These are phyloP conservation scores for Struthio camelus DNA, from an alignment of 2,113 vertebrate genomes.

Conservation along the genomic window DNA sequence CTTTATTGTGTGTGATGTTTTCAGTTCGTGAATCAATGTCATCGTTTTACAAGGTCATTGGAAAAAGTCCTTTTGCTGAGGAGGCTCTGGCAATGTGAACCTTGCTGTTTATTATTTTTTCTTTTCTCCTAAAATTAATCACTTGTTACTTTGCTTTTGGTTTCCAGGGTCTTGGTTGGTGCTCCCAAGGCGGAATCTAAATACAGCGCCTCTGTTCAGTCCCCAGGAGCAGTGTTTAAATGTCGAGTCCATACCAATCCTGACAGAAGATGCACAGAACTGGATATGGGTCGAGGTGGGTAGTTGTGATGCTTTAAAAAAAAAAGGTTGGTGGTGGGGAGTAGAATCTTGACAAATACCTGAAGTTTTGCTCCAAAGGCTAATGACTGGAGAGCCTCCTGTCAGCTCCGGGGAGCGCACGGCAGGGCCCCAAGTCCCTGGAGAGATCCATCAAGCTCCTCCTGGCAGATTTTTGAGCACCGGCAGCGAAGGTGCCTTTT, in stretches of 20 bases:
- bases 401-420: neutral
- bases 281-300: constrained; percentile 96
- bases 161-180: constrained; percentile 91
- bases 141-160: constrained; percentile 45
- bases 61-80: neutral
- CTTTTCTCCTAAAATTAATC: neutral
- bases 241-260: constrained; percentile 96
- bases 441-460: neutral
- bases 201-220: constrained; percentile 88
- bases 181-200: constrained; percentile 93
- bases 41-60: neutral
- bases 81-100: neutral
- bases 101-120: neutral
- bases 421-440: neutral
- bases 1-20: neutral
- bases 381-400: neutral
- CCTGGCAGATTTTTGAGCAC: neutral
- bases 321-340: too few species aligned
- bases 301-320: neutral
- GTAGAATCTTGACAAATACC: neutral
- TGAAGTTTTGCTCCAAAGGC: neutral
- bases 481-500: neutral
- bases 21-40: neutral
- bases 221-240: constrained; percentile 94
- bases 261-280: constrained; percentile 92